phyloP scores from a whole-genome alignment of 92 coral and sea anemone species.

The Heteractis magnifica region DNA sequence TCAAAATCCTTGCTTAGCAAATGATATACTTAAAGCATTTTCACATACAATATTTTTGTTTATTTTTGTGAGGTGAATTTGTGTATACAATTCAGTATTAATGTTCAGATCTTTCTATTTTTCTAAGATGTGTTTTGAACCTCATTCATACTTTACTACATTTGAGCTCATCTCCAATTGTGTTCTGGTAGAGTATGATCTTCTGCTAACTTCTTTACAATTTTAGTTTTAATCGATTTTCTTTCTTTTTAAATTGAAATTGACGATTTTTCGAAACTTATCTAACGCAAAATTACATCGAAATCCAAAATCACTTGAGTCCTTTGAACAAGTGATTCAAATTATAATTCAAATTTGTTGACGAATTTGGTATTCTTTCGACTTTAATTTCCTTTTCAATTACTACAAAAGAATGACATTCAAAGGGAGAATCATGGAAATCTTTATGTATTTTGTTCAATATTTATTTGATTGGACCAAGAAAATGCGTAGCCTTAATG shows the following conservation, averaged over 20 bases:
- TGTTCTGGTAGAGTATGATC: not conserved
- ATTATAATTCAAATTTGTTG: constrained; percentile 14
- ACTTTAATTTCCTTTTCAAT: constrained; percentile 11
- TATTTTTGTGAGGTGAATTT: not conserved
- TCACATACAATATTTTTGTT: not conserved
- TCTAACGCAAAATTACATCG: not conserved
- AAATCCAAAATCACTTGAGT: not conserved
- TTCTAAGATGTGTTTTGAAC: not conserved
- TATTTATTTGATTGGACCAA: not conserved
- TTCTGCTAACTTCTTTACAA: not conserved
- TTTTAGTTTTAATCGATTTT: not conserved
- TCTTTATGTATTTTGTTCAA: constrained; percentile 21
- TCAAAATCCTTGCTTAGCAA: not conserved
- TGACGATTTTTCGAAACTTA: not conserved
- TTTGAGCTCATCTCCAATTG: not conserved
- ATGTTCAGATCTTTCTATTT: not conserved
- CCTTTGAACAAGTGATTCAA: constrained; percentile 1
- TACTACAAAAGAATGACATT: constrained; percentile 18
- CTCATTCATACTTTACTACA: not conserved
- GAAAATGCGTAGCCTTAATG: constrained; percentile 9
- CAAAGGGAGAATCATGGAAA: constrained; percentile 4
- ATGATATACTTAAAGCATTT: not conserved
- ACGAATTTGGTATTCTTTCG: constrained; percentile 14
- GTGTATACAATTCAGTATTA: not conserved
- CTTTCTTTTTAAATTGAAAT: not conserved